Base-by-base conservation (phyloP, 2,888 invertebrate genomes). In the Labia minor region DNA sequence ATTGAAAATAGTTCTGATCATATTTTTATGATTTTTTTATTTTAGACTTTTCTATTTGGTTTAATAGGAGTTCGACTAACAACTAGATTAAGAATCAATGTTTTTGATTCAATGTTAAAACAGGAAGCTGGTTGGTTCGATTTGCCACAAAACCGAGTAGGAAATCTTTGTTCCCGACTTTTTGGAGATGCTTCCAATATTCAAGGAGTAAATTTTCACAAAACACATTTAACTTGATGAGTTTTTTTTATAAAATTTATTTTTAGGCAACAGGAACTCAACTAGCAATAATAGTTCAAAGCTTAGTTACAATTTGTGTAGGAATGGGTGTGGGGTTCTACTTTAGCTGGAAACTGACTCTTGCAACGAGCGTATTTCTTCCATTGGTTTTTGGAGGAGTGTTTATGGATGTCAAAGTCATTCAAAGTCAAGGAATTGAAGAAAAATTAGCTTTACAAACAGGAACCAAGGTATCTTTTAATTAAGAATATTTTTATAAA, bases 71-170 rank as follows among this genome's bases (percentile, higher is more conserved):
- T 81, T 70, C 72, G 72, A 3, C 73, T 82, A 37, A 81, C 81
- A 0, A 71, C 77, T 67, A 73, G 80, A 63, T 70, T 81, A 1
- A 71, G 81, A 10, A 71, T 72, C 63, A 61, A 70, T 14, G 69
- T 73, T 8, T 75, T 77, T 68, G 69, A 70, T 1, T 70, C 72
- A 18, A 73, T 77, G 63, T 68, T 81, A 37, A 73, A 74, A 69
- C 90, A 89, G 75, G 89, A 89, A 73, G 85, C 89, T 71, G 87
- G 85, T 1, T 89, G 87, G 84, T 89, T 85, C 73, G 89, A 90
- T 73, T 81, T 85, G 62, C 79, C 85, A 0, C 72, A 75, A 10
- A 88, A 90, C 73, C 86, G 86, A 1, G 83, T 87, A 0, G 89
- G 89, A 0, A 86, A 88, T 0, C 75, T 89, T 0, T 86, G 88